Conservation (phyloP, 1,140 invertebrate genomes). For the Aphelenchoides fujianensis region DNA sequence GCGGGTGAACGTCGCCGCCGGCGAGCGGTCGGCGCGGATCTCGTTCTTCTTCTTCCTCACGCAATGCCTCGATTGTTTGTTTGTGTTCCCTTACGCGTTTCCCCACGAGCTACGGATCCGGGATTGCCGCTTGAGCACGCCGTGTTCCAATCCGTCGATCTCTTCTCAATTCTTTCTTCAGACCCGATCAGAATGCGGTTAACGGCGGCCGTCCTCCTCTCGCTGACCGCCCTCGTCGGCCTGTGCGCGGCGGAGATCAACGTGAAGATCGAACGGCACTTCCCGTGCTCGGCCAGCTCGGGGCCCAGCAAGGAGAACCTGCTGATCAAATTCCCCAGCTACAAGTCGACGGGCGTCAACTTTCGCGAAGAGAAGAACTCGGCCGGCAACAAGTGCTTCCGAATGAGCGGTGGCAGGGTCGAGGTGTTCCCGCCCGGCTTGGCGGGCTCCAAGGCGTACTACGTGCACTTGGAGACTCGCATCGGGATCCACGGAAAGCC, state of each 20-base stretch:
- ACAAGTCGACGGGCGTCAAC: conserved; percentile 58
- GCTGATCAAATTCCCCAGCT: conserved; percentile 59
- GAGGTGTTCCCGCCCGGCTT: conserved; percentile 59
- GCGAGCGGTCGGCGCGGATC: too few species aligned
- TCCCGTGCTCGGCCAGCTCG: conserved; percentile 57
- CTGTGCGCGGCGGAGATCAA: conserved; percentile 46
- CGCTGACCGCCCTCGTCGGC: neutral
- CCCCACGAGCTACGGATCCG: too few species aligned
- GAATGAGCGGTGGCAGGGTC: conserved; percentile 60
- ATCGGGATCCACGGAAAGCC: conserved; percentile 62
- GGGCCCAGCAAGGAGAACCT: conserved; percentile 60
- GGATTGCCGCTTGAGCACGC: too few species aligned
- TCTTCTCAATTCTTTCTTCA: too few species aligned
- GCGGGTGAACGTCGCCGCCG: too few species aligned
- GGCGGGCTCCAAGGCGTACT: conserved; percentile 55
- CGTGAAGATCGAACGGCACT: conserved; percentile 60
- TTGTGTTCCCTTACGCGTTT: too few species aligned
- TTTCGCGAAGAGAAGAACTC: conserved; percentile 60
- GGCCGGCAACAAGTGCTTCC: conserved; percentile 58
- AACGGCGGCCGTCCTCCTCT: too few species aligned
- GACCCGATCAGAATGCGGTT: too few species aligned
- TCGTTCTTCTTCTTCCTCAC: too few species aligned
- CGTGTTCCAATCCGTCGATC: too few species aligned
- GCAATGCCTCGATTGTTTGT: too few species aligned
- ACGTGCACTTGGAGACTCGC: conserved; percentile 59